Evolutionary conservation across 2,113 vertebrate species (phyloP), one percentile per base, ranked within the genome.

Genomic region (Motacilla tschutschensis): DNA sequence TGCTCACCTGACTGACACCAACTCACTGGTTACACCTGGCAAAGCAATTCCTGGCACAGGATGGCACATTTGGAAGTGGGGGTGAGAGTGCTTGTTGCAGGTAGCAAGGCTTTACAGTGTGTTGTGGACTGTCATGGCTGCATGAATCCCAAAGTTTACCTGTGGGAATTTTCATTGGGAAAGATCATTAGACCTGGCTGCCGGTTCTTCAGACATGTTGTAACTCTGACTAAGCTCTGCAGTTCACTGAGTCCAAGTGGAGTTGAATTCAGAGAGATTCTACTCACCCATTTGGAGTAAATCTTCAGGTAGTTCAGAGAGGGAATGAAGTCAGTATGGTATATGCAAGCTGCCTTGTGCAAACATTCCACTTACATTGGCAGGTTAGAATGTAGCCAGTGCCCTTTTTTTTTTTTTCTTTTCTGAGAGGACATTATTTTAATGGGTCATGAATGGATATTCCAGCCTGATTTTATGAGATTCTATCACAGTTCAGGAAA

Each of bases 111-210:
- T 60, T 83, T 36, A 19, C 3, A 1, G 41, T 21, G 36, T 5
- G 1, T 31, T 6, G 0, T 54, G 18, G 29, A 21, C 19, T 2
- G 0, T 38, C 74, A 48, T 58, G 41, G 24, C 44, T 48, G 17
- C 22, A 21, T 21, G 46, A 86, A 79, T 44, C 46, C 48, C 26
- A 36, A 4, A 8, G 3, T 14, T 28, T 40, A 48, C 17, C 48
- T 57, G 33, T 46, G 65, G 40, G 33, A 83, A 55, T 60, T 89
- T 65, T 44, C 17, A 41, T 13, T 29, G 26, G 53, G 48, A 80
- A 80, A 71, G 41, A 44, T 57, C 29, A 33, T 31, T 50, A 4
- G 5, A 12, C 14, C 57, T 24, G 22, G 9, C 38, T 59, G 55
- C 6, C 0, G 1, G 51, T 58, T 58, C 36, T 73, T 77, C 44